Evolutionary conservation across 2,113 vertebrate genomes (phyloP).

Genomic region (Chrysochloris asiatica): DNA sequence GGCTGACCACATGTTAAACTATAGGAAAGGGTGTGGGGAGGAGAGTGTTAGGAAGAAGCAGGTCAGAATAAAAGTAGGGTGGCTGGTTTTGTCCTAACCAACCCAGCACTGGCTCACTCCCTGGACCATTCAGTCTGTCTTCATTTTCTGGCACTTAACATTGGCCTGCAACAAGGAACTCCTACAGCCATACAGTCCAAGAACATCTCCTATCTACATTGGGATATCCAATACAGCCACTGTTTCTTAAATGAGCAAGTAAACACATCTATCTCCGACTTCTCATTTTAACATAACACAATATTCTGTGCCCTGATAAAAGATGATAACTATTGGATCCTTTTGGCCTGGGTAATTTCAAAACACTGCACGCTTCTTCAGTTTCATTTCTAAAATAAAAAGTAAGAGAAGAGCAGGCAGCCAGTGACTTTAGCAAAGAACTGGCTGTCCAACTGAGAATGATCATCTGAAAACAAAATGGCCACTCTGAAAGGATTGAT

Average conservation of each 20-base stretch:
- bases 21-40: fast-evolving
- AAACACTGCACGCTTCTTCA: constrained; percentile 43
- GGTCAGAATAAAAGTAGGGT: constrained; percentile 4
- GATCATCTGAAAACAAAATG: constrained; percentile 57
- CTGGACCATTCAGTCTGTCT: constrained; percentile 58
- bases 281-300: constrained; percentile 57
- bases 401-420: constrained; percentile 43
- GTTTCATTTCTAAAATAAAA: constrained; percentile 70
- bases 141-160: constrained; percentile 52
- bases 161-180: constrained; percentile 61
- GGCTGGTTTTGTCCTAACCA: neutral
- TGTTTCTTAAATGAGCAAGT: constrained; percentile 63
- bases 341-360: constrained; percentile 67
- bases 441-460: constrained; percentile 61
- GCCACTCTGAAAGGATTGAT: neutral
- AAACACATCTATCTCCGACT: constrained; percentile 38
- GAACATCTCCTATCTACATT: constrained; percentile 65
- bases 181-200: neutral
- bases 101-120: constrained; percentile 38
- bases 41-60: neutral
- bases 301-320: constrained; percentile 46
- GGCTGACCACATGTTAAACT: neutral
- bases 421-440: constrained; percentile 45
- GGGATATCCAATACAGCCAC: constrained; percentile 57
- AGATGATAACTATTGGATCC: constrained; percentile 37